phyloP scores from a whole-genome alignment of 2,888 invertebrate genomes.

The Nemapogon koenigi region DNA sequence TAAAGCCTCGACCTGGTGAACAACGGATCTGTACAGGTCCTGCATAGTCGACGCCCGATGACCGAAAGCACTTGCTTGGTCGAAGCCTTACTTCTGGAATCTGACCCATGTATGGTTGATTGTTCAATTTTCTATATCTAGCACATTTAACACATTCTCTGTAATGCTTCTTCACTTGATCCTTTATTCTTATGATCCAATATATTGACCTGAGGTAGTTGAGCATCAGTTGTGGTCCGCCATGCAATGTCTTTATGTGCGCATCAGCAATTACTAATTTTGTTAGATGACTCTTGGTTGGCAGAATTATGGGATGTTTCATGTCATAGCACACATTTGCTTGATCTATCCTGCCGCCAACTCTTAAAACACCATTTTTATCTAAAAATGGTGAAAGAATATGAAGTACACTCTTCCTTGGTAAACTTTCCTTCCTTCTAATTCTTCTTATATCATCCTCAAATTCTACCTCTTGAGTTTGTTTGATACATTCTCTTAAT shows the following conservation, averaged over 20 bases:
- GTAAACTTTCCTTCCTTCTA: neutral
- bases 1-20: conserved; percentile 11
- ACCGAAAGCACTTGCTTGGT: conserved; percentile 5
- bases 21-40: conserved; percentile 12
- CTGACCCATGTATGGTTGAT: conserved; percentile 8
- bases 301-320: conserved; percentile 19
- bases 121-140: neutral
- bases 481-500: conserved; percentile 1
- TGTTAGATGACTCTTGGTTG: conserved; percentile 12
- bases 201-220: conserved; percentile 17
- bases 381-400: conserved; percentile 10
- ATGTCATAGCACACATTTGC: conserved; percentile 7
- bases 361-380: conserved; percentile 10
- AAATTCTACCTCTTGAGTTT: neutral
- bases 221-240: conserved; percentile 19
- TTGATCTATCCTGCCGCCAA: conserved; percentile 15
- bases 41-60: conserved; percentile 11
- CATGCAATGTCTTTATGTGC: conserved; percentile 18
- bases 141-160: conserved; percentile 6
- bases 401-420: neutral
- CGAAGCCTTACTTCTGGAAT: conserved; percentile 9
- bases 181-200: conserved; percentile 17
- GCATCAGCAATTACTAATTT: conserved; percentile 16
- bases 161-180: neutral
- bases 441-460: conserved; percentile 1